Conservation (phyloP, 1,140 invertebrate species). For the Drosophila persimilis region DNA sequence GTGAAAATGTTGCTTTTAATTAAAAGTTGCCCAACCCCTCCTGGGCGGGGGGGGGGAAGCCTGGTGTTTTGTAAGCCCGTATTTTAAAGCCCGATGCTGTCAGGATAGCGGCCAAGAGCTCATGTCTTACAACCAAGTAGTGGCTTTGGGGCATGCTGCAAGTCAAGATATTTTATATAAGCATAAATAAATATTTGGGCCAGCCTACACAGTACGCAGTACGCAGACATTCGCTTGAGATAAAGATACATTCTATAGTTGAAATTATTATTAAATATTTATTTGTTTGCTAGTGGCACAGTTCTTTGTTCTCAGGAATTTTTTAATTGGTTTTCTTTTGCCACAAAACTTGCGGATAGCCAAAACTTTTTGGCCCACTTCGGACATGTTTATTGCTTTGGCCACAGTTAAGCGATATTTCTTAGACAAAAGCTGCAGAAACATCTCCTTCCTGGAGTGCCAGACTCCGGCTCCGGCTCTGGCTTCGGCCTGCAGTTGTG, state of each 20-base stretch:
- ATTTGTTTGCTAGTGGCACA: too few relatives aligned
- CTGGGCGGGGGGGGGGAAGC: slow-evolving; percentile 11
- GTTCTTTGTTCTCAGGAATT: slow-evolving; percentile 2
- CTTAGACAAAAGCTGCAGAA: slow-evolving; percentile 17
- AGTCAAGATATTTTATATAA: slow-evolving; percentile 33
- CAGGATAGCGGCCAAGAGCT: slow-evolving; percentile 71
- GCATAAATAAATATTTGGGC: slow-evolving; percentile 9
- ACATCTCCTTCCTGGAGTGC: neutral
- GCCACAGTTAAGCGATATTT: slow-evolving; percentile 49
- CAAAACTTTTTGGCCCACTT: slow-evolving; percentile 30
- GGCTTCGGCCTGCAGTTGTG: slow-evolving; percentile 22
- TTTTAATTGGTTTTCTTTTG: slow-evolving; percentile 52
- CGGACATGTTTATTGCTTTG: slow-evolving; percentile 44
- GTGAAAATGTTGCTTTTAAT: slow-evolving; percentile 80
- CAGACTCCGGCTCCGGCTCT: neutral
- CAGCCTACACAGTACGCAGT: slow-evolving; percentile 9
- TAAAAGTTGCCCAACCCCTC: slow-evolving; percentile 56
- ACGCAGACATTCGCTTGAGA: slow-evolving; percentile 24
- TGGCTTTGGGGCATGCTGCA: slow-evolving; percentile 24
- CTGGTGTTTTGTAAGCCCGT: slow-evolving; percentile 70
- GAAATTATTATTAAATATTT: too few relatives aligned
- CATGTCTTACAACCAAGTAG: slow-evolving; percentile 71
- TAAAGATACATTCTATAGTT: slow-evolving; percentile 11
- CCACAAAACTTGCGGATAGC: slow-evolving; percentile 31
- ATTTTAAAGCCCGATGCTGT: slow-evolving; percentile 80